Conservation (phyloP, 2,888 invertebrate species). For the Serrognathus titanus region DNA sequence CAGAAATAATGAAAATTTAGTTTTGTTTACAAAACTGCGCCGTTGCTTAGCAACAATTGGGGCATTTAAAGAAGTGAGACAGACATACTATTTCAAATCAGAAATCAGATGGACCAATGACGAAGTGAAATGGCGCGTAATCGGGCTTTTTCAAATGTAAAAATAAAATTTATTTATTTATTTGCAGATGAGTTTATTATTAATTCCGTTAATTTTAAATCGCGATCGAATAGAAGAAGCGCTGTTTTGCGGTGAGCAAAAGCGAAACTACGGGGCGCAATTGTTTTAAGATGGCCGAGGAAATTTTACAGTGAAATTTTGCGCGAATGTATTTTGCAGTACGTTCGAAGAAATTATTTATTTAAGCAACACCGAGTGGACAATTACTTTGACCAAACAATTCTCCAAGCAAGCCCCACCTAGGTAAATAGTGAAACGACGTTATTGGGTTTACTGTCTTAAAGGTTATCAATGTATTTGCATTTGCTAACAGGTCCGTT, state of each 20-base stretch:
- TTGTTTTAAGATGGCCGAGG: constrained; percentile 29
- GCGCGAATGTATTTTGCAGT: too few relatives aligned
- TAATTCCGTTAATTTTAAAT: not conserved
- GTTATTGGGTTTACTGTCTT: not conserved
- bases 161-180: not conserved
- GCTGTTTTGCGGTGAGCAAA: not conserved
- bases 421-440: too few relatives aligned
- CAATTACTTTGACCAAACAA: constrained; percentile 1
- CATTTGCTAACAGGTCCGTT: not conserved
- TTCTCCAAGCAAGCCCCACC: too few relatives aligned
- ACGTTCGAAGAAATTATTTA: too few relatives aligned
- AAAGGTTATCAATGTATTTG: not conserved
- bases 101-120: not conserved
- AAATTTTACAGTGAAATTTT: constrained; percentile 18
- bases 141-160: not conserved
- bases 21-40: constrained; percentile 9
- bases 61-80: not conserved
- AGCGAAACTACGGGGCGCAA: not conserved
- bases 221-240: not conserved
- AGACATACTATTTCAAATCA: not conserved
- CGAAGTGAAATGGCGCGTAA: not conserved
- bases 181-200: not conserved
- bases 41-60: constrained; percentile 11
- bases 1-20: too few relatives aligned
- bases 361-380: not conserved